Conservation (phyloP, 2,113 vertebrate species). For the Stegostoma tigrinum region DNA sequence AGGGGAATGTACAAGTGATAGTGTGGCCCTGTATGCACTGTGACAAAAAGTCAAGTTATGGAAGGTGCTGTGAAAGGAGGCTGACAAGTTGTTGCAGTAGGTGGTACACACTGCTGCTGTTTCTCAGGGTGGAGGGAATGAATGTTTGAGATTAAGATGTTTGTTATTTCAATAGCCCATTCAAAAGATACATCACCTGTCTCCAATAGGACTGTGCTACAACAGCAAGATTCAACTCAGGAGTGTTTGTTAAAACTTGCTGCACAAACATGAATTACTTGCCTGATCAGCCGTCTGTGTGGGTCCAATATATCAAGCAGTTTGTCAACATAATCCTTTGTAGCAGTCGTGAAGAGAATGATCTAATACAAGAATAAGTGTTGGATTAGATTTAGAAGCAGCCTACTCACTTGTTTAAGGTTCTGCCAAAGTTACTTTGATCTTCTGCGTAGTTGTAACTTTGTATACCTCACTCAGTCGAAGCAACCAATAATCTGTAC, state of each 20-base stretch:
- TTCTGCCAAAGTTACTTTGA: not conserved
- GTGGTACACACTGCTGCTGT: no score
- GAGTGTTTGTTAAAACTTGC: not conserved
- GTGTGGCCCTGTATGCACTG: not conserved
- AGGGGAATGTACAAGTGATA: not conserved
- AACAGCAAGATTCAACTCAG: not conserved
- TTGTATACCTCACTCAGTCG: no score
- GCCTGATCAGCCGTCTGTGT: constrained; percentile 29
- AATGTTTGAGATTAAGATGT: no score
- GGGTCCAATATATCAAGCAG: constrained; percentile 36
- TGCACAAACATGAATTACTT: not conserved
- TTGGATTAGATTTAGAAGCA: not conserved
- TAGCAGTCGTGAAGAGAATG: constrained; percentile 37
- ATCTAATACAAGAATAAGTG: not conserved
- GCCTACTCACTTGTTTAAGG: no score
- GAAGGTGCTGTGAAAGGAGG: not conserved
- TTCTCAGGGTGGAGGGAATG: no score
- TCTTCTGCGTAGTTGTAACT: no score
- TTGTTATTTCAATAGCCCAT: not conserved
- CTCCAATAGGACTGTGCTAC: not conserved
- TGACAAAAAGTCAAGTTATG: not conserved
- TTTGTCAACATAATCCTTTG: constrained; percentile 37
- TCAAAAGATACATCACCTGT: not conserved
- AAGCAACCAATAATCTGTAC: no score
- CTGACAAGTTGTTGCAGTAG: no score